Conservation (phyloP, 2,797 vertebrate species). For the Betta splendens region DNA sequence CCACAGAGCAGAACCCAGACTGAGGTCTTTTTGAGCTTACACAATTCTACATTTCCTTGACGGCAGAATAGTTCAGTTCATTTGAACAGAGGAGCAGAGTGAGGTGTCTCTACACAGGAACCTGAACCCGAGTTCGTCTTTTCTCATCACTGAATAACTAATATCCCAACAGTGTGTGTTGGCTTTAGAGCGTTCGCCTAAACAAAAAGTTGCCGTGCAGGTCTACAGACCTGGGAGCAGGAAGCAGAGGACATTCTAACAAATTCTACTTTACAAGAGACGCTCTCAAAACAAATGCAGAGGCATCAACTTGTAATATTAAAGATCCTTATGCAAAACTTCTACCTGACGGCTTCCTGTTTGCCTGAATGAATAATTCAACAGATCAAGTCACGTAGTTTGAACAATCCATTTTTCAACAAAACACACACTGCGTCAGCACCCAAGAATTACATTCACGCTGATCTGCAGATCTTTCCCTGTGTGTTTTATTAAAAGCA, state of each 20-base stretch:
- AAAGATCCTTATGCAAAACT: constrained; percentile 32
- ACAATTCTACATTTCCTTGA: constrained; percentile 26
- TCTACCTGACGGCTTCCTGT: constrained; percentile 38
- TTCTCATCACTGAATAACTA: neutral
- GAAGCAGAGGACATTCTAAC: constrained; percentile 2
- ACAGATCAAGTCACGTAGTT: constrained; percentile 37
- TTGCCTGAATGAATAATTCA: constrained; percentile 61
- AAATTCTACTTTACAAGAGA: constrained; percentile 9
- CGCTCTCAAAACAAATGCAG: constrained; percentile 22
- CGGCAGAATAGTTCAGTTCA: constrained; percentile 10
- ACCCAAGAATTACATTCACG: constrained; percentile 10
- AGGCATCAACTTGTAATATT: constrained; percentile 30
- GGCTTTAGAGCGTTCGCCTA: neutral
- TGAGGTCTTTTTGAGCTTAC: constrained; percentile 24
- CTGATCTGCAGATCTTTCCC: constrained; percentile 1
- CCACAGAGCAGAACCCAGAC: constrained; percentile 37
- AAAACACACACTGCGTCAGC: constrained; percentile 28
- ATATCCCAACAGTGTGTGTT: neutral
- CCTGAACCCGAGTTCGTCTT: neutral
- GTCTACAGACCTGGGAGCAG: neutral
- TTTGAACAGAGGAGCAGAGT: neutral
- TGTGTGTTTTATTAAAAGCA: constrained; percentile 30
- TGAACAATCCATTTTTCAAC: constrained; percentile 54
- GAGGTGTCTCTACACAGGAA: neutral
- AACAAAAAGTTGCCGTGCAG: too few species aligned